phyloP scores from a whole-genome alignment of 2,888 invertebrate species.

The Petrophora chlorosata region DNA sequence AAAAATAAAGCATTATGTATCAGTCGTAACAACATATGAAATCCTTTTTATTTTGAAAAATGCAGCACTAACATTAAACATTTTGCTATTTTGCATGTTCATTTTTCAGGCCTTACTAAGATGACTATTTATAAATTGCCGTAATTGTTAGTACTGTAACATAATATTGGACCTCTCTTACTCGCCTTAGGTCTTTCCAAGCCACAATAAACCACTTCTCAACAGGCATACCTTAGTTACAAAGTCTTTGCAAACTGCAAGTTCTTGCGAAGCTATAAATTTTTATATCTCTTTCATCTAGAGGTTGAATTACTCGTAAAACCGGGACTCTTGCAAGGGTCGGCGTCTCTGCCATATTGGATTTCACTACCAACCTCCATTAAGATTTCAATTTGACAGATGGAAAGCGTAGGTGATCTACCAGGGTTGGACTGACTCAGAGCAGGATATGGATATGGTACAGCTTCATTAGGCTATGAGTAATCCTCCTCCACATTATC shows the following conservation, averaged over 20 bases:
- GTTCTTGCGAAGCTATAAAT: conserved; percentile 14
- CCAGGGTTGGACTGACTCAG: conserved; percentile 53
- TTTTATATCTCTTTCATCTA: conserved; percentile 31
- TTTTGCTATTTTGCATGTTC: no score
- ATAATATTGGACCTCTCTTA: not conserved
- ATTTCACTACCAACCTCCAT: conserved; percentile 43
- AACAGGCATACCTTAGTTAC: conserved; percentile 1
- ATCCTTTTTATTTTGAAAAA: no score
- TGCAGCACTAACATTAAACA: no score
- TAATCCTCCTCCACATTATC: conserved; percentile 53
- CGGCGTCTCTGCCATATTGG: conserved; percentile 38
- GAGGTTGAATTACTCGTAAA: conserved; percentile 29
- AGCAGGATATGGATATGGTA: conserved; percentile 46
- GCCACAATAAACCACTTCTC: conserved; percentile 15
- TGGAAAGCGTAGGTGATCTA: conserved; percentile 50
- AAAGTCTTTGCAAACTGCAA: conserved; percentile 3
- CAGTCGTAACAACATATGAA: no score
- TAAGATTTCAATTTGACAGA: conserved; percentile 34
- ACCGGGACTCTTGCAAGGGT: conserved; percentile 25
- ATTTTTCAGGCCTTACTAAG: no score
- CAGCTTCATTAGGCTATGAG: conserved; percentile 50
- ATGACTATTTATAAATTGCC: no score
- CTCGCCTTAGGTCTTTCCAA: not conserved
- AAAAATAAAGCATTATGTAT: no score
- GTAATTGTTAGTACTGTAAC: no score